Evolutionary conservation across 2,113 vertebrate genomes (phyloP).

Genomic region (Tichodroma muraria): DNA sequence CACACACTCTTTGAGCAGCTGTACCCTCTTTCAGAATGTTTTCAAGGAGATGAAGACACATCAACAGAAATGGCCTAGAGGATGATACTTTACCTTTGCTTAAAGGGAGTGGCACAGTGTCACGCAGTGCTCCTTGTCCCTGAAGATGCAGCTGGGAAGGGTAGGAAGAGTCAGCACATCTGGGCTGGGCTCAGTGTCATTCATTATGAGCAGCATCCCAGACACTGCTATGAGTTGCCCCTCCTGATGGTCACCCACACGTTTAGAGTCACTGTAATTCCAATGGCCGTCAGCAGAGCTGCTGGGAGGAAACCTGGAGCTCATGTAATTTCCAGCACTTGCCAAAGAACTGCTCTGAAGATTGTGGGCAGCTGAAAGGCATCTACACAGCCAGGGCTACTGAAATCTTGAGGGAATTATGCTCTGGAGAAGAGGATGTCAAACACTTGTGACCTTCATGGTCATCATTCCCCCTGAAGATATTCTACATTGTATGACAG

Average conservation of each 20-base stretch:
- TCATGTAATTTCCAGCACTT: fast-evolving
- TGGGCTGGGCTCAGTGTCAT: not conserved
- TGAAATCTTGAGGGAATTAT: not conserved
- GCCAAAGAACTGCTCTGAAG: not conserved
- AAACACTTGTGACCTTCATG: not conserved
- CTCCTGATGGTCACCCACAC: not conserved
- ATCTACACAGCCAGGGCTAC: not conserved
- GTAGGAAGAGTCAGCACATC: not conserved
- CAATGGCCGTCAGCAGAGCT: fast-evolving
- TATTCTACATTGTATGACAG: not conserved
- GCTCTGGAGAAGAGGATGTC: not conserved
- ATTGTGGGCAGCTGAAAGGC: not conserved
- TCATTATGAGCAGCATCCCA: fast-evolving
- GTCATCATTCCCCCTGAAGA: not conserved
- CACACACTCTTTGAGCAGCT: not conserved
- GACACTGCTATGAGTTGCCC: fast-evolving
- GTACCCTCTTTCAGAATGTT: not conserved
- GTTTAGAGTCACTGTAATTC: not conserved
- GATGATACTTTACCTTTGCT: not conserved
- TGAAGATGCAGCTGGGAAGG: not conserved
- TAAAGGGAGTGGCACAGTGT: fast-evolving
- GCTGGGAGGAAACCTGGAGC: not conserved
- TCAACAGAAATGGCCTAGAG: not conserved
- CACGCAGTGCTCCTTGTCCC: not conserved
- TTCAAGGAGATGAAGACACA: not conserved